phyloP scores from a whole-genome alignment of 2,113 vertebrate species.

The Plecotus auritus region DNA sequence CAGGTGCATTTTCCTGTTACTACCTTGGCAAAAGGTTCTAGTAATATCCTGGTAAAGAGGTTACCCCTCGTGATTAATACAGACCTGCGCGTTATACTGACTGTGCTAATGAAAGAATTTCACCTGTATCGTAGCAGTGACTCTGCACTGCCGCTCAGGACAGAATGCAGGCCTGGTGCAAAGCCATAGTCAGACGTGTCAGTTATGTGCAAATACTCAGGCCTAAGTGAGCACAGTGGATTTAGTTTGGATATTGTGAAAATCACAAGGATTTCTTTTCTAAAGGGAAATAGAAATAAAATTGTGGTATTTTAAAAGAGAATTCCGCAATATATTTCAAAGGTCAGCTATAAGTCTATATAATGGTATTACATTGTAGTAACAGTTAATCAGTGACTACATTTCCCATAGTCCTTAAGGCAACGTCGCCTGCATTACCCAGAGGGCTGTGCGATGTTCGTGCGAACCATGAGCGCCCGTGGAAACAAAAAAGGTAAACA shows the following conservation, averaged over 20 bases:
- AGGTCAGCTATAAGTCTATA: background rate
- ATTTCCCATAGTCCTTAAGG: background rate
- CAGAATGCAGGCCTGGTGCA: background rate
- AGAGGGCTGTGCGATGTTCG: background rate
- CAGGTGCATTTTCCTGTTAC: conserved; percentile 35
- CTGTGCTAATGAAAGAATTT: background rate
- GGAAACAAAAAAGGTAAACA: background rate
- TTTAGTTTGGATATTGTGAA: background rate
- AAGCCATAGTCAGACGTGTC: background rate
- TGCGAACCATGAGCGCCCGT: background rate
- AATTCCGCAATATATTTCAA: background rate
- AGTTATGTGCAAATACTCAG: background rate
- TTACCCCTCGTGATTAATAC: background rate
- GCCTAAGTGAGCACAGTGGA: background rate
- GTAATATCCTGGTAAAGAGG: background rate
- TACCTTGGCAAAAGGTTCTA: background rate
- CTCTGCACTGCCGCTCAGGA: background rate
- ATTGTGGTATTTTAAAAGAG: background rate
- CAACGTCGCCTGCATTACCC: background rate
- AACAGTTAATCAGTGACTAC: background rate
- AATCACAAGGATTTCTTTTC: background rate
- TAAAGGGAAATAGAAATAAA: background rate
- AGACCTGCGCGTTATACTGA: background rate
- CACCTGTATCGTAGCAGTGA: background rate
- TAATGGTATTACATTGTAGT: background rate